These are phyloP conservation scores for Lasioglossum morio DNA, from an alignment of 2,888 invertebrate species.

Conservation along the genomic window DNA sequence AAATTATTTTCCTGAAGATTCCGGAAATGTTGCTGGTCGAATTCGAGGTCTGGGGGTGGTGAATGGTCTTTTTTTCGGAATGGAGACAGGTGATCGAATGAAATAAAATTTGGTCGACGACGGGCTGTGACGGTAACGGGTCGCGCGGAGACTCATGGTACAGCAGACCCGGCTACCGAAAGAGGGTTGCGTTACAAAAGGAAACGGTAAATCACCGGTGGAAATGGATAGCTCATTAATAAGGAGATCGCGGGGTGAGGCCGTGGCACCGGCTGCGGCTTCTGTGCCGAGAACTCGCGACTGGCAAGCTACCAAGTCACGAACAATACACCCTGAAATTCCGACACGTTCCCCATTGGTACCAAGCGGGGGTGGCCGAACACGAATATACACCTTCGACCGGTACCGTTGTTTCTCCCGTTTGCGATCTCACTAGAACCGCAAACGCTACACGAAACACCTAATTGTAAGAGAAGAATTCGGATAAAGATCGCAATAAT, in stretches of 20 bases:
- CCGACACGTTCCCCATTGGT: slow-evolving; percentile 61
- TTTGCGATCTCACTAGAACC: neutral
- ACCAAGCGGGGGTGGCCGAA: slow-evolving; percentile 38
- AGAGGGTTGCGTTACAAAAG: slow-evolving; percentile 53
- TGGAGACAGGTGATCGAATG: neutral
- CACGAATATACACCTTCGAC: slow-evolving; percentile 49
- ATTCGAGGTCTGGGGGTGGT: neutral
- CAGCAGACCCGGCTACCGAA: slow-evolving; percentile 8
- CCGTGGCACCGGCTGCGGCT: slow-evolving; percentile 35
- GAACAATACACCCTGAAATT: slow-evolving; percentile 71
- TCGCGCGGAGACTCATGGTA: slow-evolving; percentile 15
- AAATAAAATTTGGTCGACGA: slow-evolving; percentile 8
- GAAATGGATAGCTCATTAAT: slow-evolving; percentile 70
- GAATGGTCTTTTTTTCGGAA: neutral
- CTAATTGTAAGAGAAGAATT: neutral
- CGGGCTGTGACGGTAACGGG: neutral
- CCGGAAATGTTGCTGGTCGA: neutral
- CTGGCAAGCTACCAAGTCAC: slow-evolving; percentile 74
- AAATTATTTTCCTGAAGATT: slow-evolving; percentile 10
- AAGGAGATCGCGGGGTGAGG: slow-evolving; percentile 57
- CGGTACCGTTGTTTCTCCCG: slow-evolving; percentile 15
- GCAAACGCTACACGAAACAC: neutral
- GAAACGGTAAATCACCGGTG: slow-evolving; percentile 68
- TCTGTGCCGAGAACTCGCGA: slow-evolving; percentile 52
- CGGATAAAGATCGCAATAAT: too few relatives aligned